Percentiles rank a stretch among this genome's conserved stretches.
Evolutionary conservation across 2,888 invertebrate species (phyloP).

Genomic region (Amphipoea oculea): DNA sequence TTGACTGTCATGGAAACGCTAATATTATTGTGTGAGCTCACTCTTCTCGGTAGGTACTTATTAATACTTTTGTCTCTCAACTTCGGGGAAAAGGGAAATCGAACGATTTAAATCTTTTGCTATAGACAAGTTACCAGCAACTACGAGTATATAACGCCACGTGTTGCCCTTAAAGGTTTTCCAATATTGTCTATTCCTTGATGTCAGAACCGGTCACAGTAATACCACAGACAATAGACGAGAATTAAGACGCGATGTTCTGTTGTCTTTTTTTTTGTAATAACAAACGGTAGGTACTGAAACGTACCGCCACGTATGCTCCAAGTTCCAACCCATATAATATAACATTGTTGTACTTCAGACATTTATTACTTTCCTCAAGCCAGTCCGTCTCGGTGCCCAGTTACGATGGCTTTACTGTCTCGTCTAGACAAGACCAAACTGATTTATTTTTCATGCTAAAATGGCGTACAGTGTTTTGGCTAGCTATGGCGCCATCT

Average conservation of each 20-base stretch:
- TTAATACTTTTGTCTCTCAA: not conserved
- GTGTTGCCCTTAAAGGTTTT: not conserved
- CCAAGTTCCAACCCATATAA: slow-evolving; percentile 9
- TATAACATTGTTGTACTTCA: slow-evolving; percentile 21
- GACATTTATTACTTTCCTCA: slow-evolving; percentile 37
- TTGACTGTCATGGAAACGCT: not conserved
- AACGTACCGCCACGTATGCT: slow-evolving; percentile 14
- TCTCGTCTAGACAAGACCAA: slow-evolving; percentile 40
- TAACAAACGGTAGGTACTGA: not conserved
- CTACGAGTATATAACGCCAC: not conserved
- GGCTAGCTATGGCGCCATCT: slow-evolving; percentile 7
- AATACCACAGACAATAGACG: not conserved
- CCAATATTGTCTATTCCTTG: not conserved
- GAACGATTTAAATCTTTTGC: not conserved
- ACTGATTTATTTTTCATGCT: slow-evolving; percentile 50
- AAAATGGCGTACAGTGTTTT: not conserved
- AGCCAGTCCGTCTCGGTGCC: slow-evolving; percentile 21
- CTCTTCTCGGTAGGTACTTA: not conserved
- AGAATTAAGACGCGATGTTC: not conserved
- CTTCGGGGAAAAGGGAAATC: not conserved
- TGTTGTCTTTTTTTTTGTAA: not conserved
- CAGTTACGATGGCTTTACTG: slow-evolving; percentile 28
- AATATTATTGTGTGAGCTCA: not conserved
- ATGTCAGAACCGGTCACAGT: not conserved
- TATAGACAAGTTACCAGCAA: not conserved